Base-by-base conservation (phyloP, 2,797 vertebrate genomes). In the Coreius guichenoti region DNA sequence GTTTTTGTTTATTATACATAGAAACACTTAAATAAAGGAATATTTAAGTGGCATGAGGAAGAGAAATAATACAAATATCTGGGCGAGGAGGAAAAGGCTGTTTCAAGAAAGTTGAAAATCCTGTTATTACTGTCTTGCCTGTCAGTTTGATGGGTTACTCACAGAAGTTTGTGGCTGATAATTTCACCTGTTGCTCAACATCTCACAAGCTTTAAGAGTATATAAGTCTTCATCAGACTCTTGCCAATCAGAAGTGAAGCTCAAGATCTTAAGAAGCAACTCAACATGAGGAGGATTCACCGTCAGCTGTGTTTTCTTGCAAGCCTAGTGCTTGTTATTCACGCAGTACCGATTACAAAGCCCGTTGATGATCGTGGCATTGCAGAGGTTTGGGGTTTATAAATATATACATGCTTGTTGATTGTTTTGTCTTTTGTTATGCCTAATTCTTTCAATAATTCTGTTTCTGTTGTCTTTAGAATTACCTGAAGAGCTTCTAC, bases 401-500 rank as follows among this genome's bases (percentile, higher is more conserved):
- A n/a, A n/a, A n/a, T n/a, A n/a, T 36, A 36, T 36, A 36, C 7
- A 36, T 36, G 36, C 36, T 36, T 36, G 3, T 33, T 33, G 33
- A n/a, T 70, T 70, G 9, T 69, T 39, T 43, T 72, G 23, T 5
- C n/a, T 73, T 5, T 19, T 8, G 45, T 29, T 26, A 19, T 49
- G 45, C 43, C n/a, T 73, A 49, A 49, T 73, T 73, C n/a, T 19
- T 49, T 36, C 2, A n/a, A 70, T 43, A 14, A 16, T 70, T 43
- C 68, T 54, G 73, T 21, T 56, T 74, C 33, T 65, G 11, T 45
- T 11, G 13, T 69, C 80, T 31, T 72, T 81, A 94, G 94, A 3
- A 0, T n/a, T 96, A 96, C 82, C 92, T 96, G 19, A 88, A 91
- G 29, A 93, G 82, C 82, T 96, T 93, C 92, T 96, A 94, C 39